Evolutionary conservation across 2,797 vertebrate species (phyloP).

Genomic region (Chaetodon trifasciatus): DNA sequence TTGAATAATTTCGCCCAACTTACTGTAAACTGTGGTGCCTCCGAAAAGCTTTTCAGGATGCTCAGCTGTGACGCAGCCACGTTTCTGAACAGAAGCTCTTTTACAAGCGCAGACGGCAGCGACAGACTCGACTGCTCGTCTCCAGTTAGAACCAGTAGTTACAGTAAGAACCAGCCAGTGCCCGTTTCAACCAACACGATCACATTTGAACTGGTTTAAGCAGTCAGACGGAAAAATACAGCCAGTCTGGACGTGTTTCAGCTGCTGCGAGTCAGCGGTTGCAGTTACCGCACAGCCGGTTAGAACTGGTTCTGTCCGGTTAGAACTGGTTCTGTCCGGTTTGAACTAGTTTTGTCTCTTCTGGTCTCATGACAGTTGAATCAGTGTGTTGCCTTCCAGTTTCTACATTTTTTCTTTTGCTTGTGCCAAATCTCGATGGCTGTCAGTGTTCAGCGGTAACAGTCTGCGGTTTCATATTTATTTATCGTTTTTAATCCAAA

Average conservation of each 20-base stretch:
- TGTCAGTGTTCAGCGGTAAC: neutral
- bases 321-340: neutral
- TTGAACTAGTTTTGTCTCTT: neutral
- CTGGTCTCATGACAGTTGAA: neutral
- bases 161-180: neutral
- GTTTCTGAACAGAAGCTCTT: too few species aligned
- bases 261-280: too few species aligned
- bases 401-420: conserved; percentile 10
- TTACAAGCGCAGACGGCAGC: too few species aligned
- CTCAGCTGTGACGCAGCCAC: too few species aligned
- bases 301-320: neutral
- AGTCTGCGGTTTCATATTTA: conserved; percentile 18
- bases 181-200: neutral
- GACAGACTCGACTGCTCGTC: neutral
- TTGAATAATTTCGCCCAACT: too few species aligned
- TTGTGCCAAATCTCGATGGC: conserved; percentile 21
- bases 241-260: neutral
- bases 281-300: neutral
- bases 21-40: too few species aligned
- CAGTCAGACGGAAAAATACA: neutral
- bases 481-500: conserved; percentile 22
- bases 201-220: neutral
- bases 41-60: too few species aligned
- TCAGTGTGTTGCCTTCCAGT: conserved; percentile 36
- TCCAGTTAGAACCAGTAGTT: neutral